Evolutionary conservation across 2,888 invertebrate genomes (phyloP), one percentile per base, ranked within the genome.

Genomic region (Tholera decimalis): DNA sequence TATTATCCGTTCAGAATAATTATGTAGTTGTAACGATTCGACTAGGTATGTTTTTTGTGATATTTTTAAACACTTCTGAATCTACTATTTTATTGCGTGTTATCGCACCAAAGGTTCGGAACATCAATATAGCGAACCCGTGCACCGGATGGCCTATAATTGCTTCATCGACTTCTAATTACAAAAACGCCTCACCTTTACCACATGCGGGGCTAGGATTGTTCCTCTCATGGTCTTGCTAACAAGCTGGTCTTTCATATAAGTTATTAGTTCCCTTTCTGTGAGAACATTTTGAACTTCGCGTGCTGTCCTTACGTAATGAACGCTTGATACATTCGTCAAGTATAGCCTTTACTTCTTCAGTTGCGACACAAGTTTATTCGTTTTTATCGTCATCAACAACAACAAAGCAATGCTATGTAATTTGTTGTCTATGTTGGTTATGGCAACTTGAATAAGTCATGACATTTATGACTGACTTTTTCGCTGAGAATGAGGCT

Each of bases 151-250:
- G 82, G 79, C 59, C 70, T 54, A 61, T 88, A 88, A 91, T 91
- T 89, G 85, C 88, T 86, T 79, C 84, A 87, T 84, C 82, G 80
- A 83, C 82, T 83, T 87, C 77, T 89, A 90, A 91, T 90, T 88
- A 83, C 77, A 82, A 57, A 71, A 82, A 72, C 41, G 76, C 76
- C 82, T 84, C 85, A 82, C 83, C 83, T 88, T 76, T 77, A 88
- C 81, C 82, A 79, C 84, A 85, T 82, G 85, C 82, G 63, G 73
- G 63, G 71, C 72, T 68, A 63, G 70, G 69, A 79, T 83, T 83
- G 79, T 84, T 84, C 83, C 85, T 85, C 85, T 86, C 86, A 86
- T 79, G 73, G 87, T 67, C 73, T 83, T 80, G 68, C 83, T 79
- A 85, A 83, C 81, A 78, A 83, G 79, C 73, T 73, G 28, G 26